These are phyloP conservation scores for Tachuris rubrigastra DNA, from an alignment of 2,113 vertebrate genomes.

Conservation along the genomic window DNA sequence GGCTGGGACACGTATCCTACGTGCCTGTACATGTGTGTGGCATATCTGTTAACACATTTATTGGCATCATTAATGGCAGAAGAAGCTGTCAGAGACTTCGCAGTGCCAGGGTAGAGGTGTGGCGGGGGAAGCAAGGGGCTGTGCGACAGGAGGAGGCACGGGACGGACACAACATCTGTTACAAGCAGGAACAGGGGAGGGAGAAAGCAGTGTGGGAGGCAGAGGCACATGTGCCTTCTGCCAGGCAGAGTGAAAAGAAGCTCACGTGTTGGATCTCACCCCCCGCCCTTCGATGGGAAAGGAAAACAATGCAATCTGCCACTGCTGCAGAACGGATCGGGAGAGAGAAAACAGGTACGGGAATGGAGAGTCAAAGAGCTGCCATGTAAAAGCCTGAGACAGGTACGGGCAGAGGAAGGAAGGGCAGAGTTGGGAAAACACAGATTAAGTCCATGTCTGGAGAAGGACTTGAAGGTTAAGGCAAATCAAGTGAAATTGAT, in stretches of 20 bases:
- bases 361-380: neutral
- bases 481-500: neutral
- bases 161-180: slow-evolving; percentile 52
- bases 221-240: slow-evolving; percentile 12
- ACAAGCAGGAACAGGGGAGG: neutral
- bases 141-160: neutral
- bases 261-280: neutral
- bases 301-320: slow-evolving; percentile 38
- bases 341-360: neutral
- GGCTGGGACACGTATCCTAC: neutral
- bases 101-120: slow-evolving; percentile 6
- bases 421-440: neutral
- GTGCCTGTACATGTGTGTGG: neutral
- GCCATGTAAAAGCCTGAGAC: neutral
- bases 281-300: neutral
- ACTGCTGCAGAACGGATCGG: slow-evolving; percentile 28
- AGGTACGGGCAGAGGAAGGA: slow-evolving; percentile 11
- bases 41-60: neutral
- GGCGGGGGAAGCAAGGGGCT: neutral
- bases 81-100: neutral
- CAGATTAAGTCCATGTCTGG: neutral
- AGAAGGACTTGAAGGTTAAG: neutral
- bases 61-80: neutral
- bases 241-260: slow-evolving; percentile 18
- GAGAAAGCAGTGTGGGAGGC: neutral